These are phyloP conservation scores for western clawed frog (Xenopus tropicalis) DNA, from an alignment of 2,113 vertebrate genomes.

Conservation along the genomic window UCB_Xtro_10.0 CM004444.2:150254501-150255000, in stretches of 20 bases:
- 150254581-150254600: slow-evolving; percentile 91
- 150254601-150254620: slow-evolving; percentile 83
- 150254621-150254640: slow-evolving; percentile 84
- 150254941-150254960: too few relatives aligned
- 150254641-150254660: slow-evolving; percentile 93
- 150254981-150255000: too few relatives aligned
- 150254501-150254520: too few relatives aligned
- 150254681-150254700: slow-evolving; percentile 85
- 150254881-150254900: too few relatives aligned
- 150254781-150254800: slow-evolving; percentile 54
- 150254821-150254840: too few relatives aligned
- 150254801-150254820: too few relatives aligned
- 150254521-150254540: too few relatives aligned
- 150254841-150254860: too few relatives aligned
- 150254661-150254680: slow-evolving; percentile 84
- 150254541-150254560: slow-evolving; percentile 60
- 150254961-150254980: too few relatives aligned
- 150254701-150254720: slow-evolving; percentile 85
- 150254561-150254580: slow-evolving; percentile 79
- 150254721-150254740: slow-evolving; percentile 90
- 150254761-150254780: slow-evolving; percentile 71
- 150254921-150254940: too few relatives aligned
- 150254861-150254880: too few relatives aligned
- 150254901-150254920: too few relatives aligned
- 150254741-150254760: slow-evolving; percentile 83